Evolutionary conservation across 64 coral and sea anemone genomes (phyloP), one percentile per base, ranked within the genome.

Genomic region (Dendronephthya gigantea): DNA sequence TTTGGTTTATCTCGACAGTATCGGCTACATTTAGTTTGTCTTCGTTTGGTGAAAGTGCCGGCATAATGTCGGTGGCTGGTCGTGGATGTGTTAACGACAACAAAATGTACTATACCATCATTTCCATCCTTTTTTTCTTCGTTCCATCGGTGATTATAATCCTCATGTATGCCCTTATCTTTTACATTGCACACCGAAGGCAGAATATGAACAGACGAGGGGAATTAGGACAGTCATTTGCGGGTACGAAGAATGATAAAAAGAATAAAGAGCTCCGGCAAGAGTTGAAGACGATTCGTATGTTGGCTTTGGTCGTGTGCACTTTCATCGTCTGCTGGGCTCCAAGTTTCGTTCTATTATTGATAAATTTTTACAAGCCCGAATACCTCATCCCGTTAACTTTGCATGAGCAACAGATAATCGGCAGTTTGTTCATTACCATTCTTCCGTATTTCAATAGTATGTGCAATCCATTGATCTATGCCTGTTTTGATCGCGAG

Each of bases 1-100:
- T 86, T 68, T 86, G 84, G 84, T 40, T 86, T 68, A 86, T 86
- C 35, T 86, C 84, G 7, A 31, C 35, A 66, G 84, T 62, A 39
- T 15, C 58, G 39, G 84, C 84, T 68, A 69, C 84, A 32, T 68
- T 86, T 68, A 37, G 84, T 22, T 86, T 86, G 58, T 39, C 35
- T 56, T 86, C 84, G 51, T 86, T 66, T 86, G 84, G 84, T 50
- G 35, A 35, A 29, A 86, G 84, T 33, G 33, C 9, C 29, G 84
- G 84, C 68, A 32, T 23, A 37, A 66, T 2, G 51, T 62, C 84
- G 58, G 31, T 39, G 39, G 84, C 27, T 86, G 84, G 48, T n/a
- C 50, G 35, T 36, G 83, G 83, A 85, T 85, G 83, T 56, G 9
- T 85, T n/a, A 56, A 48, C 83, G 83, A 85, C 50, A 85, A 85